Evolutionary conservation across 2,797 vertebrate genomes (phyloP).

Genomic region (Thalassophryne amazonica): DNA sequence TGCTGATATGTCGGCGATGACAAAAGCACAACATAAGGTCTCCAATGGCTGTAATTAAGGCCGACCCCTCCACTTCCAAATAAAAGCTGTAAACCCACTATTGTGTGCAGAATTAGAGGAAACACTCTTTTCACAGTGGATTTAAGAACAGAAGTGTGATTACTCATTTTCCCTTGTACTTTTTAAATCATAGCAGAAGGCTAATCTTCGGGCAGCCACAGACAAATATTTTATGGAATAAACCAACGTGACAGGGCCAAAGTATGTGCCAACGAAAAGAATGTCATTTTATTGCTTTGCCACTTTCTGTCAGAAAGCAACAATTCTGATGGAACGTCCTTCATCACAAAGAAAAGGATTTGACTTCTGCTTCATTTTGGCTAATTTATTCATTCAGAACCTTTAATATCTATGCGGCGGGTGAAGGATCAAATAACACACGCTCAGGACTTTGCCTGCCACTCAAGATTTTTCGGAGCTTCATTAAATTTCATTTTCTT

Average conservation of each 20-base stretch:
- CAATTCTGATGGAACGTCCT: conserved; percentile 56
- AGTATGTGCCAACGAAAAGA: conserved; percentile 22
- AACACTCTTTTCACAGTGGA: conserved; percentile 51
- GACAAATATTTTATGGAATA: too few relatives aligned
- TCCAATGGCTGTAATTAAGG: conserved; percentile 63
- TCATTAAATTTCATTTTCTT: conserved; percentile 43
- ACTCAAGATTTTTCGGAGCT: conserved; percentile 37
- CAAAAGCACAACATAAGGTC: conserved; percentile 46
- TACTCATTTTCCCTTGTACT: conserved; percentile 35
- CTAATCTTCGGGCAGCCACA: conserved; percentile 52
- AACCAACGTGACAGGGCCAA: too few relatives aligned
- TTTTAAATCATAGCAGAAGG: conserved; percentile 47
- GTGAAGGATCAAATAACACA: conserved; percentile 55
- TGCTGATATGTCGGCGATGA: conserved; percentile 54
- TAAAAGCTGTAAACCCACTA: conserved; percentile 62
- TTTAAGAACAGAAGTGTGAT: conserved; percentile 55
- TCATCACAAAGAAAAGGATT: conserved; percentile 63
- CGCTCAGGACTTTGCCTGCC: conserved; percentile 43
- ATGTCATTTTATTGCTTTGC: conserved; percentile 39
- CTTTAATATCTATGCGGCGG: conserved; percentile 59
- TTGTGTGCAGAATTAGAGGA: conserved; percentile 41
- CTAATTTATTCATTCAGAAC: conserved; percentile 72
- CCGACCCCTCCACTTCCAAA: conserved; percentile 53
- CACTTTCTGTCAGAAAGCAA: conserved; percentile 32
- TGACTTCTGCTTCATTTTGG: conserved; percentile 44